phyloP scores from a whole-genome alignment of 2,113 vertebrate genomes.

The Platysteira castanea region DNA sequence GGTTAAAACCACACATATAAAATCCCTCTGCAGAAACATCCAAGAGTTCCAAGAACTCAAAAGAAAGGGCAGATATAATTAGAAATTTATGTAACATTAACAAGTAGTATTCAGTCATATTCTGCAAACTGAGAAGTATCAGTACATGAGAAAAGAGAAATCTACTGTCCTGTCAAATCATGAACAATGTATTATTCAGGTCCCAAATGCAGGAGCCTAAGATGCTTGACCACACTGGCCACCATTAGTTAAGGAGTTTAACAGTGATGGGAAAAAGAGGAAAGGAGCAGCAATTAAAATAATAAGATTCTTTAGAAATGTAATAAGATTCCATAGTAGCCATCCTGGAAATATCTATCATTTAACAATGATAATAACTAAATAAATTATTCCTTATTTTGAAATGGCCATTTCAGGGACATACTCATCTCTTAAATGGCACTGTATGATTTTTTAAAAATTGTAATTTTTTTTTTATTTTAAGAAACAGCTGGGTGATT shows the following conservation, averaged over 20 bases:
- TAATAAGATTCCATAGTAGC: neutral
- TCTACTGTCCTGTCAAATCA: neutral
- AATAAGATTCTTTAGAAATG: neutral
- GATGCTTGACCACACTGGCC: neutral
- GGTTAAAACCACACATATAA: neutral
- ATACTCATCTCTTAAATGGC: neutral
- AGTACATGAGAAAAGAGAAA: neutral
- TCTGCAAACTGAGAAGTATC: neutral
- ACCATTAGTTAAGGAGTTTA: neutral
- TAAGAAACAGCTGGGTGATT: neutral
- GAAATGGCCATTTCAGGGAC: neutral
- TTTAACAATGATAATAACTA: neutral
- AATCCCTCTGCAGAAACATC: neutral
- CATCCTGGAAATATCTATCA: neutral
- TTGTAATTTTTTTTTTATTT: neutral
- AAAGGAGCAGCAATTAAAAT: neutral
- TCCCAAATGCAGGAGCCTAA: neutral
- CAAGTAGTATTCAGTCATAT: neutral
- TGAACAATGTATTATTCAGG: neutral
- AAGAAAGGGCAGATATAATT: neutral
- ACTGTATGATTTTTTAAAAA: neutral
- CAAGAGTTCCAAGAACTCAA: neutral
- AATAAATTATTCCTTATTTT: neutral
- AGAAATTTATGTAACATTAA: neutral
- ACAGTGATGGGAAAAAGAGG: neutral